phyloP scores from a whole-genome alignment of 2,797 vertebrate species.

The Labroides dimidiatus region DNA sequence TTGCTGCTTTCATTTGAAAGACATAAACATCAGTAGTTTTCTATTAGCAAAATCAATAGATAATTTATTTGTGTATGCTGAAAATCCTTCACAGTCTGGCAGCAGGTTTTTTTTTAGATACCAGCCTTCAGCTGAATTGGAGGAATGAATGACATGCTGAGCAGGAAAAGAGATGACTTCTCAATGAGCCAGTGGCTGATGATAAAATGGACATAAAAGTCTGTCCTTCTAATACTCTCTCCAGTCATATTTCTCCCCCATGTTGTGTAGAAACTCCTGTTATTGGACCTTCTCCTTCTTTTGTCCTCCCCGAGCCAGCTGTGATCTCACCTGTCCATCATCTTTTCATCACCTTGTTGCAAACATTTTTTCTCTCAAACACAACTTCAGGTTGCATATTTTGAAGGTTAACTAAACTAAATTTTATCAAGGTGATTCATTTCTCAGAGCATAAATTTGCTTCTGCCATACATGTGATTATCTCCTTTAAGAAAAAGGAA shows the following conservation, averaged over 20 bases:
- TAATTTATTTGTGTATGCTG: constrained; percentile 12
- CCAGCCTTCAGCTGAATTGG: constrained; percentile 13
- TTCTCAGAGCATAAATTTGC: too few species aligned
- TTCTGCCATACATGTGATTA: too few species aligned
- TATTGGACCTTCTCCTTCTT: constrained; percentile 65
- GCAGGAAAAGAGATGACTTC: constrained; percentile 27
- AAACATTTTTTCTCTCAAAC: not conserved
- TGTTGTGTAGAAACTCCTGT: constrained; percentile 10
- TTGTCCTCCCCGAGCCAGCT: constrained; percentile 21
- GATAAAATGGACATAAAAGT: constrained; percentile 69
- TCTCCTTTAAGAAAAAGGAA: too few species aligned
- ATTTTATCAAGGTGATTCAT: too few species aligned
- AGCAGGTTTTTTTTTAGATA: constrained; percentile 1
- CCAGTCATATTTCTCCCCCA: not conserved
- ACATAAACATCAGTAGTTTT: not conserved
- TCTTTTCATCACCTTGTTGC: not conserved
- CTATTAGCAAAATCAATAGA: not conserved
- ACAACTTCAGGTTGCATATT: too few species aligned
- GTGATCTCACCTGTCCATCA: not conserved
- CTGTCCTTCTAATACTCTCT: constrained; percentile 31
- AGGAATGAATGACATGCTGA: constrained; percentile 37
- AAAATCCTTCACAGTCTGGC: not conserved
- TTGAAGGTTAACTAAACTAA: too few species aligned
- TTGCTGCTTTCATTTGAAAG: not conserved
- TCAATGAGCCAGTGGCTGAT: constrained; percentile 58